Base-by-base conservation (phyloP, 2,113 vertebrate species). In the Tetrax tetrax region DNA sequence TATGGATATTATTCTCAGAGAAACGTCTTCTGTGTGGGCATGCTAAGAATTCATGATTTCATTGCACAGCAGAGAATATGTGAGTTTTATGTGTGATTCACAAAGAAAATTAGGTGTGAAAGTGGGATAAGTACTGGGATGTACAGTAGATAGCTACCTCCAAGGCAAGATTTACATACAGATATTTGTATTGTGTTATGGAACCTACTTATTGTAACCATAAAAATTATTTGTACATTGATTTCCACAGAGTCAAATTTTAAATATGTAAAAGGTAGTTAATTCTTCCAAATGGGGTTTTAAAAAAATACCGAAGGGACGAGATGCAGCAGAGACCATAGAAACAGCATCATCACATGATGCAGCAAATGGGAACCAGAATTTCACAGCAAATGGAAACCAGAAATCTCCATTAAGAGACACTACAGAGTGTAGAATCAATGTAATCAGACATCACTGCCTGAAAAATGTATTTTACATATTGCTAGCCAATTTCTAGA, bases 21-120 rank as follows among this genome's bases (percentile, higher is more conserved):
- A 97, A 97, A 93, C 2, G 1, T 95, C 97, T 96, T 93, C n/a
- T 47, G 82, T 80, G 94, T 96, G 94, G 93, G 97, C 95, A 96
- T 95, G 96, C 83, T 93, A 95, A 79, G 96, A 97, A 97, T 97
- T 96, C 91, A 35, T 86, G 88, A 97, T 97, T 97, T 97, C 94
- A 97, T 96, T 97, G 93, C 93, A 97, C 92, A 83, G 92, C 63
- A 14, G 94, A 97, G 96, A 96, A 96, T 97, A 97, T 95, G 90
- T 33, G 95, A 95, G 94, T 97, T 97, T 97, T 97, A 97, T 97
- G 91, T 95, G 92, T 94, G 93, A 95, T 97, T 97, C 96, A 95
- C 96, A 91, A 96, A 96, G 96, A 97, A 96, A 97, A 97, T 97
- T 97, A 97, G 93, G 93, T 96, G 89, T 94, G 95, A 97, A 97